Base-by-base conservation (phyloP, 2,797 vertebrate genomes). In the Acrocephalus scirpaceus region DNA sequence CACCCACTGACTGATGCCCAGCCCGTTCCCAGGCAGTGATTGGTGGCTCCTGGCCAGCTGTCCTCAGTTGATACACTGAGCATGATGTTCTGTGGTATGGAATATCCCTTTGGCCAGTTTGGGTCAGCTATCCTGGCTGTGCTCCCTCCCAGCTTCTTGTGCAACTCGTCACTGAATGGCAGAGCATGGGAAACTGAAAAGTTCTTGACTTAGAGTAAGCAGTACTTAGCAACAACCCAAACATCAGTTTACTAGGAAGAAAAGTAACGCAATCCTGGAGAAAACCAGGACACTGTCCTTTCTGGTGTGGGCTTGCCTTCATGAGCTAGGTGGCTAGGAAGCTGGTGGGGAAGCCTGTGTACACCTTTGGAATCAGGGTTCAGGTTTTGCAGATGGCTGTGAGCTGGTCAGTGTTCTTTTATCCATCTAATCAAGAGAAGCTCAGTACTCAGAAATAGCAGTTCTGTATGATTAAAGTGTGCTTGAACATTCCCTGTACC, bases 191-290 rank as follows among this genome's bases (percentile, higher is more conserved):
- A 79, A 85, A 44, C 19, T 56, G 61, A 38, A 56, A 44, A 48
- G 54, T 18, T 36, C 54, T 67, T 73, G 48, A 48, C 54, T 61
- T 22, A 8, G 27, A 38, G 48, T 61, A 56, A 85, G 74, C 80
- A 78, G 22, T 36, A 32, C 80, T 61, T 67, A 78, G 80, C 74
- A 73, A 67, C 67, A 78, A 38, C 27, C 16, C 69, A 73, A 79
- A 85, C 81, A 90, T 67, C 47, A 61, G 48, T 61, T 58, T 67
- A 11, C 34, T 79, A 19, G 30, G 47, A 56, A 54, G 81, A 73
- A 54, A 50, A 85, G 12, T 29, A 85, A 38, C 0, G 3, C 54
- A 66, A 21, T 61, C 47, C 22, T 0, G 0, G 34, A n/a, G 61
- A 48, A 78, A 61, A 32, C 11, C 19, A n/a, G 32, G 67, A n/a